Base-by-base conservation (phyloP, 2,888 invertebrate genomes). In the Creontiades dilutus region DNA sequence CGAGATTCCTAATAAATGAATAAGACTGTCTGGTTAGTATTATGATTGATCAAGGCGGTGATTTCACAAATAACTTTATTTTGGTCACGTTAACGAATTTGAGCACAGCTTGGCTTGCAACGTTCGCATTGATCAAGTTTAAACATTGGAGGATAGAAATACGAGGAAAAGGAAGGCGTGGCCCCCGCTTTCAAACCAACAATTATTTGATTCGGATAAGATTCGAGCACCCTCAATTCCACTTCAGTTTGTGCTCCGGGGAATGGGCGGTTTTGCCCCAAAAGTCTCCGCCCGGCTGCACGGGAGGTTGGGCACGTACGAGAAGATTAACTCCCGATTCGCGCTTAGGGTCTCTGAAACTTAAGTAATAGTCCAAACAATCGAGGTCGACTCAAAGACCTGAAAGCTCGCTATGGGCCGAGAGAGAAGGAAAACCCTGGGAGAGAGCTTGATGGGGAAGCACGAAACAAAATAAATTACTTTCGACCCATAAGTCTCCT, bases 381-480 rank as follows among this genome's bases (percentile, higher is more conserved):
- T 52, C 82, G 82, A 82, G 86, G 86, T 86, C 76, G 86, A 68
- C 46, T 75, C 52, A 37, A 52, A 82, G 47, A 78, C 68, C 68
- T 68, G 68, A 68, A 68, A 68, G 68, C 68, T 82, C 48, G 14
- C 48, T 52, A 23, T 27, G 52, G 27, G 52, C 37, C 14, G 48
- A 28, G 52, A 27, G 47, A 48, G 82, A 48, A 52, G 48, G 48
- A 37, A 23, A 82, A 82, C 16, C 16, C 27, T 52, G 52, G 46
- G 81, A 46, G 57, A 68, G 68, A 19, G 68, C 68, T 68, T 78
- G 75, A 86, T 28, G 46, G 76, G 76, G 75, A 47, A 86, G 75
- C 86, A 86, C 86, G 86, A 86, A 86, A 86, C 86, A 75, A 85
- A 86, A 86, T 86, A 86, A 86, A 86, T 86, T 86, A 86, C 75